Evolutionary conservation across 2,113 vertebrate genomes (phyloP).

Genomic region (Cebidichthys violaceus): DNA sequence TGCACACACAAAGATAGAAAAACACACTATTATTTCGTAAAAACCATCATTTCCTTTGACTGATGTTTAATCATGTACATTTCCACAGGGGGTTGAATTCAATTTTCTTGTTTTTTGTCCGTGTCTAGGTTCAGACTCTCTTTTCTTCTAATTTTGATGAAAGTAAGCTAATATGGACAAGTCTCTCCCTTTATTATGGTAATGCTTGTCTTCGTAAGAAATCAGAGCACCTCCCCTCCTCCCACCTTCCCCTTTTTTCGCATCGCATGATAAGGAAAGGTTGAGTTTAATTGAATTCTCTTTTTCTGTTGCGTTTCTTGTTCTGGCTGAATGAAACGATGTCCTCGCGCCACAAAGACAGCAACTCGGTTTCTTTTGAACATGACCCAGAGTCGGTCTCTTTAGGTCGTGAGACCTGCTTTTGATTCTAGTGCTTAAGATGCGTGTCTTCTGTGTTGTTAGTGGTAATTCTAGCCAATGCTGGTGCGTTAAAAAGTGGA

Average conservation of each 20-base stretch:
- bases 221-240: constrained; percentile 2
- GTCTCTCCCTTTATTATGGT: constrained; percentile 48
- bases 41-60: constrained; percentile 28
- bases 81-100: constrained; percentile 56
- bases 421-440: constrained; percentile 6
- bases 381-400: constrained; percentile 10
- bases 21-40: constrained; percentile 29
- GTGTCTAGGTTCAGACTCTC: constrained; percentile 20
- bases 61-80: constrained; percentile 57
- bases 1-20: not conserved
- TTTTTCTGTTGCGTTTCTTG: constrained; percentile 20
- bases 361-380: constrained; percentile 21
- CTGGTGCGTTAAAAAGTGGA: not conserved
- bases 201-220: constrained; percentile 54
- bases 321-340: constrained; percentile 15
- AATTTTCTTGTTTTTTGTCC: constrained; percentile 52
- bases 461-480: not conserved
- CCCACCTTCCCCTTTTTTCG: not conserved
- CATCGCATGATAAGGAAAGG: constrained; percentile 24
- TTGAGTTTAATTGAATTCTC: constrained; percentile 52
- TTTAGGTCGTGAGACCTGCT: not conserved
- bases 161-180: constrained; percentile 19
- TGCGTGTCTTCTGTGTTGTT: constrained; percentile 3
- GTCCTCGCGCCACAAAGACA: constrained; percentile 23
- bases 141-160: constrained; percentile 28